Conservation (phyloP, 2,888 invertebrate genomes). For the Strigamia crassipes region DNA sequence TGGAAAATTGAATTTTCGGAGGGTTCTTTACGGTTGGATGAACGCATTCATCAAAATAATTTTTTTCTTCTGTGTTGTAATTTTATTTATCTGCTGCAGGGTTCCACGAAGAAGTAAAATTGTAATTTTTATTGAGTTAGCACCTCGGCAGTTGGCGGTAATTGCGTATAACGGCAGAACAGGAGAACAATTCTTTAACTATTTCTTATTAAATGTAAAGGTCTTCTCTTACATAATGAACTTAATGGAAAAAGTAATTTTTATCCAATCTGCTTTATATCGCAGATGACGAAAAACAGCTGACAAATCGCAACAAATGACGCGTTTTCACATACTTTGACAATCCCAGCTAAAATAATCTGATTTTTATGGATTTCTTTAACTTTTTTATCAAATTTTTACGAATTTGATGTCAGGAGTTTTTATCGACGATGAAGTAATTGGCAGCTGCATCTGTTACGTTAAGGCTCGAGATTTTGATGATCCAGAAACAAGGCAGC, state of each 20-base stretch:
- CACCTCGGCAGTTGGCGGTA: not conserved
- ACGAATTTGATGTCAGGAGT: not conserved
- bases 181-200: not conserved
- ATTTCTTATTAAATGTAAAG: not conserved
- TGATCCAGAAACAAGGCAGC: not conserved
- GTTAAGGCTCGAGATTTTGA: not conserved
- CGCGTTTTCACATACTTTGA: too few species aligned
- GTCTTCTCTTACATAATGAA: not conserved
- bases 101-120: not conserved
- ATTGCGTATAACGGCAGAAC: not conserved
- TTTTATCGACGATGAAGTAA: not conserved
- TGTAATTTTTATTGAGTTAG: not conserved
- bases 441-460: not conserved
- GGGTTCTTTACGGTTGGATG: not conserved
- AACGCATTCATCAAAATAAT: not conserved
- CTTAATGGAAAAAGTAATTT: not conserved
- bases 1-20: not conserved
- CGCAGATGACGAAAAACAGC: too few species aligned
- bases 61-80: not conserved
- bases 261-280: too few species aligned
- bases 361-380: not conserved
- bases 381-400: not conserved
- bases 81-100: not conserved
- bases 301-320: too few species aligned
- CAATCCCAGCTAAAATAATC: too few species aligned